Conservation (phyloP, 2,113 vertebrate genomes). For the Rostratula benghalensis region DNA sequence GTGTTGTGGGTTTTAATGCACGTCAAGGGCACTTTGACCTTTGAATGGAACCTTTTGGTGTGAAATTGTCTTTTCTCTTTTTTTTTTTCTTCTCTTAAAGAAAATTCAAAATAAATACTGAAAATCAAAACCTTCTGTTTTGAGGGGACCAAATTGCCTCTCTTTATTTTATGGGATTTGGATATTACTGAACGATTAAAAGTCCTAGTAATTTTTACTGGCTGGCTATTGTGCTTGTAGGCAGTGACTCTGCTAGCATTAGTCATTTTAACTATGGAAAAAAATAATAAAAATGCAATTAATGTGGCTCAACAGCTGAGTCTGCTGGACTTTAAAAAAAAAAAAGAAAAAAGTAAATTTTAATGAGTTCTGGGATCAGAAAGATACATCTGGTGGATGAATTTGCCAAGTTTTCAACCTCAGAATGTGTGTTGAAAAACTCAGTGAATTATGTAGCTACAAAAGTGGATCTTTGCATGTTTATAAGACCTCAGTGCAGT, state of each 20-base stretch:
- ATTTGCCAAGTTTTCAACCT: conserved; percentile 67
- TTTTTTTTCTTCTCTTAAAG: conserved; percentile 7
- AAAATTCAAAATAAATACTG: conserved; percentile 42
- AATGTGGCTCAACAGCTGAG: conserved; percentile 59
- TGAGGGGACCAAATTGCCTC: conserved; percentile 26
- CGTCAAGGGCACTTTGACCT: conserved; percentile 33
- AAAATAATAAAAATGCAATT: conserved; percentile 61
- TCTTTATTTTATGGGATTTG: conserved; percentile 52
- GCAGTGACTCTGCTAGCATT: conserved; percentile 29
- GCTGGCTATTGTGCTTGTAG: conserved; percentile 37
- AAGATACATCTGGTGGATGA: conserved; percentile 61
- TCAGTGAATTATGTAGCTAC: conserved; percentile 58
- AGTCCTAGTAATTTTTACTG: conserved; percentile 38
- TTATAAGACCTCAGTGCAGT: conserved; percentile 62
- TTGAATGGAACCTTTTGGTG: conserved; percentile 20
- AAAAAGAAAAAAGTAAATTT: conserved; percentile 10
- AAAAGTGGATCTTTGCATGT: conserved; percentile 59
- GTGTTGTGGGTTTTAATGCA: conserved; percentile 14
- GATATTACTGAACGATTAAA: conserved; percentile 34
- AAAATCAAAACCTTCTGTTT: conserved; percentile 46
- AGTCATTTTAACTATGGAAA: conserved; percentile 60
- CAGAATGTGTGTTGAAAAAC: conserved; percentile 64
- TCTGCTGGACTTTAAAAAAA: conserved; percentile 30
- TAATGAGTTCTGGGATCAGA: conserved; percentile 69
- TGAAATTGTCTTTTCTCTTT: neutral